These are phyloP conservation scores for Brevimyrus niger DNA, from an alignment of 2,113 vertebrate species.

Conservation along the genomic window DNA sequence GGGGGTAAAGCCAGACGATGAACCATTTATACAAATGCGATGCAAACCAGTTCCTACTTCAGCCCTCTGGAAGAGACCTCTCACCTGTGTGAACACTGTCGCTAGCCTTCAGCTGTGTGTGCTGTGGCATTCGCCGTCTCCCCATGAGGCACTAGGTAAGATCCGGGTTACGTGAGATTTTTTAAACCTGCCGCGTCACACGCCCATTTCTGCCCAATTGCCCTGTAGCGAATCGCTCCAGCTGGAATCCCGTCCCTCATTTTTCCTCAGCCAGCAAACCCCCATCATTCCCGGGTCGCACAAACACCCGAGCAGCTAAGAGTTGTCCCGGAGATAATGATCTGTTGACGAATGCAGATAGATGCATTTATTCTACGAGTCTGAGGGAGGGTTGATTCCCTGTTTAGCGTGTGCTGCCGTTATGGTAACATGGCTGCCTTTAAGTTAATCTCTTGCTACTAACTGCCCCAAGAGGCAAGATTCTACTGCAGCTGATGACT, in stretches of 20 bases:
- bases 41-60: not conserved
- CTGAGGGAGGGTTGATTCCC: not conserved
- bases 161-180: not conserved
- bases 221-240: not conserved
- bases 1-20: not conserved
- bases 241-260: not conserved
- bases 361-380: not conserved
- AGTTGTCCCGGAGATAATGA: not conserved
- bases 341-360: not conserved
- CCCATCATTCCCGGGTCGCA: not conserved
- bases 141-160: not conserved
- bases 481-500: not conserved
- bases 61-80: not conserved
- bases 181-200: not conserved
- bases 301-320: not conserved
- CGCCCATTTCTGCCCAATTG: not conserved
- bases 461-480: not conserved
- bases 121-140: not conserved
- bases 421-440: not conserved
- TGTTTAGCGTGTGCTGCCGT: not conserved
- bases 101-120: not conserved
- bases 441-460: not conserved
- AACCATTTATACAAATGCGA: not conserved
- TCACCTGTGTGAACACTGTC: not conserved
- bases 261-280: not conserved